Conservation (phyloP, 2,888 invertebrate species). For the Cephus runcator region DNA sequence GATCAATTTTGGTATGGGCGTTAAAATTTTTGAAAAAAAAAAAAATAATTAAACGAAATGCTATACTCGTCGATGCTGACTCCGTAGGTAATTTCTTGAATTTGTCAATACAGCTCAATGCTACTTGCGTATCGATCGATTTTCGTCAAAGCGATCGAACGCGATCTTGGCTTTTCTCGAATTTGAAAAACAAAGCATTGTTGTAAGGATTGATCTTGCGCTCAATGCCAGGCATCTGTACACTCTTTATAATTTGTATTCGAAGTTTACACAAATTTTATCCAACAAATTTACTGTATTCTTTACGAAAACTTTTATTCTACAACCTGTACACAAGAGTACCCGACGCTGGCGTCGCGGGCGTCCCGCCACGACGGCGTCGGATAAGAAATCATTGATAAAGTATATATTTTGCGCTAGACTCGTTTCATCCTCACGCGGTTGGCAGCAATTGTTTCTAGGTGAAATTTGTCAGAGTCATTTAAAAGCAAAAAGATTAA, state of each 20-base stretch:
- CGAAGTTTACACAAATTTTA: conserved; percentile 48
- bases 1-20: conserved; percentile 4
- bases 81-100: not conserved
- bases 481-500: not conserved
- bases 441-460: conserved; percentile 1
- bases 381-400: conserved; percentile 15
- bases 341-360: conserved; percentile 14
- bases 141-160: not conserved
- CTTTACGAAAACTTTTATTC: conserved; percentile 39
- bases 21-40: conserved; percentile 6
- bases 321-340: conserved; percentile 19
- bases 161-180: not conserved
- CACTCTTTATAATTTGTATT: conserved; percentile 46
- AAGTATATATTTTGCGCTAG: conserved; percentile 34
- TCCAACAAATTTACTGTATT: conserved; percentile 43
- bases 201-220: not conserved
- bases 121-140: not conserved
- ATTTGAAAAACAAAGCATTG: not conserved
- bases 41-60: conserved; percentile 8
- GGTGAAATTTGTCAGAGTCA: not conserved
- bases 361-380: conserved; percentile 4
- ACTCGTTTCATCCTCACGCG: conserved; percentile 20
- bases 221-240: conserved; percentile 34
- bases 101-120: too few species aligned
- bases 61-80: not conserved